Evolutionary conservation across 2,113 vertebrate species (phyloP).

Genomic region (Octodon degus): DNA sequence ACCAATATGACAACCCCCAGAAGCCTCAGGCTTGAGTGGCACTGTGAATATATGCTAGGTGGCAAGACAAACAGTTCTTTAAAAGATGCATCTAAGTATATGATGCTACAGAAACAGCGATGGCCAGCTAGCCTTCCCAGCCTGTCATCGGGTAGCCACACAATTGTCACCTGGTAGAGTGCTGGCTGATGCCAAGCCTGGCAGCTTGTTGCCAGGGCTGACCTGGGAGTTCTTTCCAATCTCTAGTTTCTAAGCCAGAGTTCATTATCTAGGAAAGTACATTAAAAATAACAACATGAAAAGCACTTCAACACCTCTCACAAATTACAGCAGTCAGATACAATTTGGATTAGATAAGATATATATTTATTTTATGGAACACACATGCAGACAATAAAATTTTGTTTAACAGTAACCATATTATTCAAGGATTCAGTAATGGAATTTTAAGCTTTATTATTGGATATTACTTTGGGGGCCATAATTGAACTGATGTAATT

Average conservation of each 20-base stretch:
- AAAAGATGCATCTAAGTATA: fast-evolving
- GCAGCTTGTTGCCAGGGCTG: neutral
- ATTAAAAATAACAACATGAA: conserved; percentile 63
- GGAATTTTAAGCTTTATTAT: conserved; percentile 54
- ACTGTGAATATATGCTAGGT: neutral
- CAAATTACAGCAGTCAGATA: conserved; percentile 55
- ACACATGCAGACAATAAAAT: conserved; percentile 67
- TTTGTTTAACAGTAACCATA: conserved; percentile 49
- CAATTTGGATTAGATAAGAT: conserved; percentile 73
- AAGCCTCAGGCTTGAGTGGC: neutral
- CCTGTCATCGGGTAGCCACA: fast-evolving
- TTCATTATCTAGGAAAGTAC: conserved; percentile 66
- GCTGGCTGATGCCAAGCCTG: fast-evolving
- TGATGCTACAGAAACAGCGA: neutral
- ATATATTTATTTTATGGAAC: conserved; percentile 77
- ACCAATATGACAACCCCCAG: neutral
- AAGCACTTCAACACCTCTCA: conserved; percentile 67
- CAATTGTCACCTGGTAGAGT: neutral
- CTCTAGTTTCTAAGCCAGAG: neutral
- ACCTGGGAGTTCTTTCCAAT: neutral
- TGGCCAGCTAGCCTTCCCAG: neutral
- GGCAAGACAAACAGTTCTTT: neutral
- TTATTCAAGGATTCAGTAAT: conserved; percentile 39
- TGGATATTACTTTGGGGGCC: neutral
- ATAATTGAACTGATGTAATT: neutral